These are phyloP conservation scores for Manduca sexta DNA, from an alignment of 1,140 invertebrate genomes.

Conservation along the genomic window DNA sequence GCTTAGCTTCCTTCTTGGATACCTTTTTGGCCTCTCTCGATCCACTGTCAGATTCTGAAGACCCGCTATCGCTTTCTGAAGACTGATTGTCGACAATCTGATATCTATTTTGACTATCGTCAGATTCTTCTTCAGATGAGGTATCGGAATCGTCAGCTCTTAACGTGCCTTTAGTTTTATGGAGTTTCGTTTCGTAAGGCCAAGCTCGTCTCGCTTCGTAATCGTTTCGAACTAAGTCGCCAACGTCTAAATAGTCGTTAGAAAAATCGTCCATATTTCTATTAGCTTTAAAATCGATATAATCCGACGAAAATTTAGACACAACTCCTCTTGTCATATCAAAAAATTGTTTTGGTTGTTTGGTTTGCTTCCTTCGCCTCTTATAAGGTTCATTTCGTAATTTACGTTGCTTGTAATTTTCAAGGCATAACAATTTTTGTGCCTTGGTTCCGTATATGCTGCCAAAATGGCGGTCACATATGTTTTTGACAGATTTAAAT, in stretches of 20 bases:
- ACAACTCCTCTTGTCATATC: neutral
- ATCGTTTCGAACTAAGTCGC: neutral
- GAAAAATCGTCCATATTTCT: neutral
- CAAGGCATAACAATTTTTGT: neutral
- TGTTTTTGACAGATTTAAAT: neutral
- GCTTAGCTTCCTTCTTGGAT: neutral
- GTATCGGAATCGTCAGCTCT: neutral
- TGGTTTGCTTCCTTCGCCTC: neutral
- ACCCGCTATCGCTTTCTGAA: too few relatives aligned
- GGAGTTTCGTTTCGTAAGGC: neutral
- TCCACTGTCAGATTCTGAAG: neutral
- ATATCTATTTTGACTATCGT: neutral
- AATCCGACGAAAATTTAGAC: neutral
- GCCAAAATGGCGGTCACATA: neutral
- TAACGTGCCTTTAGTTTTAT: neutral
- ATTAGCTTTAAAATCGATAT: neutral
- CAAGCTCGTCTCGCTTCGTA: neutral
- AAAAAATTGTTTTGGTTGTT: neutral
- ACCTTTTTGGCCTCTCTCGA: neutral
- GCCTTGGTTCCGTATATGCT: neutral
- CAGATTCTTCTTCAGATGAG: neutral
- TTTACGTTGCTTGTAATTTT: too few relatives aligned
- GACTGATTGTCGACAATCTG: slow-evolving; percentile 1
- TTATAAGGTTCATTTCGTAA: neutral
- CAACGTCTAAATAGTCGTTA: slow-evolving; percentile 1